Percentiles rank a stretch among this genome's conserved stretches.
phyloP scores from a whole-genome alignment of 2,113 vertebrate genomes.

The Carassius auratus region DNA sequence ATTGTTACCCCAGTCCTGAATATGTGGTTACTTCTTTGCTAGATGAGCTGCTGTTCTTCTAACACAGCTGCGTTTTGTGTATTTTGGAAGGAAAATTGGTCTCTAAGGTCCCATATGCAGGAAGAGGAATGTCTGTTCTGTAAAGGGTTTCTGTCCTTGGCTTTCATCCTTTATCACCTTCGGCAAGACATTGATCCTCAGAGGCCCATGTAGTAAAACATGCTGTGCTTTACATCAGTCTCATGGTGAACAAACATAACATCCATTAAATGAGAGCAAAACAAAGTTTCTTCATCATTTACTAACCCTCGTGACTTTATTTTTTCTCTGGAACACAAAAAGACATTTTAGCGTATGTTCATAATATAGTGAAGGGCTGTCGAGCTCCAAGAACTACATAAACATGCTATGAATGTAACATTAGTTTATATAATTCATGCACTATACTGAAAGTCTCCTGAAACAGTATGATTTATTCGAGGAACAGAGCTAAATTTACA shows the following conservation, averaged over 20 bases:
- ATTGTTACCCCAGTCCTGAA: neutral
- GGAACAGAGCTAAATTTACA: neutral
- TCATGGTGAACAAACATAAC: neutral
- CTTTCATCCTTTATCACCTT: constrained; percentile 10
- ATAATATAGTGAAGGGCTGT: neutral
- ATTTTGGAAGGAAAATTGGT: constrained; percentile 3
- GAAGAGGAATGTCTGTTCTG: constrained; percentile 16
- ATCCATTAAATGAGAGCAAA: neutral
- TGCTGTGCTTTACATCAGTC: neutral
- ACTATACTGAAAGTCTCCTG: neutral
- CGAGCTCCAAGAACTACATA: neutral
- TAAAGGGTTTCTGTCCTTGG: constrained; percentile 13
- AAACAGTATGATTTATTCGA: neutral
- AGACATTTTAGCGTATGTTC: neutral
- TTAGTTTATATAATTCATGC: neutral
- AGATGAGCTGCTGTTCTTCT: neutral
- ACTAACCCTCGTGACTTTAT: neutral
- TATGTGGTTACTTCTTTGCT: neutral
- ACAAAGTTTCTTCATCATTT: neutral
- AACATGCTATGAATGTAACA: neutral
- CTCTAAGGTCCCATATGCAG: constrained; percentile 7
- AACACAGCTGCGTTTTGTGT: neutral
- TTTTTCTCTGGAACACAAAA: neutral
- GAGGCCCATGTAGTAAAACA: neutral
- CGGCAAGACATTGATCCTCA: neutral